Conservation (phyloP, 2,888 invertebrate genomes). For the Melolontha melolontha region DNA sequence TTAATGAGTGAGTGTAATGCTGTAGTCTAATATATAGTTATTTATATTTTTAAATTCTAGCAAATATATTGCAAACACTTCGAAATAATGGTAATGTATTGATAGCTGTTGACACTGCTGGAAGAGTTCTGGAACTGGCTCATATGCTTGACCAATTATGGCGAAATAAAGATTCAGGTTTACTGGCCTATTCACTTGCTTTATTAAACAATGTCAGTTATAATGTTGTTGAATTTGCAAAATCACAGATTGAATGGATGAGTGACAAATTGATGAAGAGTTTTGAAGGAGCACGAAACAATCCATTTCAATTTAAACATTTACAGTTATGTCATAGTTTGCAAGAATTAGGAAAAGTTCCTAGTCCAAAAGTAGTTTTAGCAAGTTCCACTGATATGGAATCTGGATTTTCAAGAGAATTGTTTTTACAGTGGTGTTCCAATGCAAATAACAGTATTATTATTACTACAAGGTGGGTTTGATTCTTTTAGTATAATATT, state of each 20-base stretch:
- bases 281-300: conserved; percentile 90
- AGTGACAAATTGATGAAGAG: conserved; percentile 96
- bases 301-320: conserved; percentile 96
- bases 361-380: conserved; percentile 94
- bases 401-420: conserved; percentile 92
- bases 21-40: too few species aligned
- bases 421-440: conserved; percentile 94
- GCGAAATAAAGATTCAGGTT: conserved; percentile 95
- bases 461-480: conserved; percentile 80
- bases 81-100: conserved; percentile 95
- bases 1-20: conserved; percentile 82
- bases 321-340: conserved; percentile 94
- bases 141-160: conserved; percentile 96
- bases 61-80: conserved; percentile 93
- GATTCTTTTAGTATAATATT: background rate
- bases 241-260: conserved; percentile 99
- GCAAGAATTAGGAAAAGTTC: conserved; percentile 85
- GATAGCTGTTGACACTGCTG: conserved; percentile 96
- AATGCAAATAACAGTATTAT: conserved; percentile 95
- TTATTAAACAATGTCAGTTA: conserved; percentile 96
- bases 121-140: conserved; percentile 93
- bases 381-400: conserved; percentile 97
- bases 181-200: conserved; percentile 93
- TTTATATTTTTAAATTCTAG: conserved; percentile 66
- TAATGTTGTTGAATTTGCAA: conserved; percentile 98